Evolutionary conservation across 2,888 invertebrate species (phyloP).

Genomic region (Homarus gammarus): DNA sequence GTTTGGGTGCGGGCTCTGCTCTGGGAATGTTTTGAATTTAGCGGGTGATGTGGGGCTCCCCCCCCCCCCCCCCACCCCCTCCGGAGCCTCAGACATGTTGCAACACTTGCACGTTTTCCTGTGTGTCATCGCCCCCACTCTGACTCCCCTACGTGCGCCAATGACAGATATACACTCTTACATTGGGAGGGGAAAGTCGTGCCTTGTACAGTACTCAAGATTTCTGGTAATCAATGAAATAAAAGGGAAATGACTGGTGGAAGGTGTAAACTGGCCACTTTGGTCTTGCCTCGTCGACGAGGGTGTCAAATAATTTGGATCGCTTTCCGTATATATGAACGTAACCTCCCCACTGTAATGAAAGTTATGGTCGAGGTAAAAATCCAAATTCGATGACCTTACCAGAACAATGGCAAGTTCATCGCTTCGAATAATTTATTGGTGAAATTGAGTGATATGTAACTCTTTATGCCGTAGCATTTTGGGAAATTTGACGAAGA

Average conservation of each 20-base stretch:
- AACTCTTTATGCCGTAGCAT: neutral
- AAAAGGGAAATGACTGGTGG: constrained; percentile 7
- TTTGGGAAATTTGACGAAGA: constrained; percentile 32
- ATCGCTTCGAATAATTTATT: constrained; percentile 41
- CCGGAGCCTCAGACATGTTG: constrained; percentile 18
- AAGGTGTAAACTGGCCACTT: neutral
- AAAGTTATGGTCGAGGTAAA: no score
- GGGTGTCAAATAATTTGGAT: neutral
- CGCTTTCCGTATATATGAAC: neutral
- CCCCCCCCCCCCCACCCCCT: constrained; percentile 4
- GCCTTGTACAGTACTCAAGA: neutral
- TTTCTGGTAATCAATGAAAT: constrained; percentile 1
- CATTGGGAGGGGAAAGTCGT: neutral
- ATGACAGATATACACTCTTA: neutral
- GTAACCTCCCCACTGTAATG: neutral
- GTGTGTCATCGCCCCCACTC: neutral
- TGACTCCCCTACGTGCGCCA: neutral
- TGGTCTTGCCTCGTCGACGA: no score
- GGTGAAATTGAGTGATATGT: constrained; percentile 33
- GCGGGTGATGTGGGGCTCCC: constrained; percentile 58
- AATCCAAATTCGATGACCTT: constrained; percentile 2
- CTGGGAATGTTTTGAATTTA: constrained; percentile 73
- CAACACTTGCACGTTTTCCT: constrained; percentile 20
- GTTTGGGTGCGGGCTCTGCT: constrained; percentile 30
- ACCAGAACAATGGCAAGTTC: constrained; percentile 35